These are phyloP conservation scores for Menidia beryllina DNA, from an alignment of 2,113 vertebrate genomes.

Conservation along the genomic window DNA sequence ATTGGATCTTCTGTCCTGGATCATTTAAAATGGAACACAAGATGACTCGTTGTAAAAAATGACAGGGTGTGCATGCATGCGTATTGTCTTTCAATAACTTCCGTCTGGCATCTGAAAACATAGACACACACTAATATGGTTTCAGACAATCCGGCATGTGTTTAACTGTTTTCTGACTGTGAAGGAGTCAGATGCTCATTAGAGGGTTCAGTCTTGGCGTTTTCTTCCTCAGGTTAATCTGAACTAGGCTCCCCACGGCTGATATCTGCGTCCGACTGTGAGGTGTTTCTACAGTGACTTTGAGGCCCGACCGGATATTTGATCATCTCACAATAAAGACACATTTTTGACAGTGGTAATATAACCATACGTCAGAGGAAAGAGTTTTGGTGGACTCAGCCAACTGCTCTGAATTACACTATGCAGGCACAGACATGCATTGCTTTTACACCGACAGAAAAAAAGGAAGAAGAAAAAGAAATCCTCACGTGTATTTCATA, in stretches of 20 bases:
- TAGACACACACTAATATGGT: conserved; percentile 5
- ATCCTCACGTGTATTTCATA: conserved; percentile 81
- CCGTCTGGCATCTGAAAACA: conserved; percentile 6
- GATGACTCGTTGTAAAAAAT: conserved; percentile 1
- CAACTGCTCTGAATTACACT: conserved; percentile 82
- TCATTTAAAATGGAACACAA: conserved; percentile 25
- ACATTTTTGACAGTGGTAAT: conserved; percentile 51
- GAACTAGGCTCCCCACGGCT: conserved; percentile 40
- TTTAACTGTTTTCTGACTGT: conserved; percentile 31
- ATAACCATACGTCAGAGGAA: conserved; percentile 33
- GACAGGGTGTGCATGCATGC: conserved; percentile 17
- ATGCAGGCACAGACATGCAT: conserved; percentile 86
- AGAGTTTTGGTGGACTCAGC: conserved; percentile 73
- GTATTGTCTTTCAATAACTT: conserved; percentile 21
- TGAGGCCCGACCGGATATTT: conserved; percentile 48
- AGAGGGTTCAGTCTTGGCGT: conserved; percentile 8
- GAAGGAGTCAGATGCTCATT: conserved; percentile 36
- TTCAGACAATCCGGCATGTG: conserved; percentile 46
- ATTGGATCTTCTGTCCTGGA: conserved; percentile 11
- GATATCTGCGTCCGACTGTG: conserved; percentile 44
- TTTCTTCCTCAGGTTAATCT: conserved; percentile 33
- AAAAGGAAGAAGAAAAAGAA: conserved; percentile 73
- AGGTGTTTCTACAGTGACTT: conserved; percentile 44
- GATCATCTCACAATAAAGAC: conserved; percentile 58
- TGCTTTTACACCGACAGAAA: conserved; percentile 79